Evolutionary conservation across 2,888 invertebrate genomes (phyloP).

Genomic region (Pandemis cinnamomeana): DNA sequence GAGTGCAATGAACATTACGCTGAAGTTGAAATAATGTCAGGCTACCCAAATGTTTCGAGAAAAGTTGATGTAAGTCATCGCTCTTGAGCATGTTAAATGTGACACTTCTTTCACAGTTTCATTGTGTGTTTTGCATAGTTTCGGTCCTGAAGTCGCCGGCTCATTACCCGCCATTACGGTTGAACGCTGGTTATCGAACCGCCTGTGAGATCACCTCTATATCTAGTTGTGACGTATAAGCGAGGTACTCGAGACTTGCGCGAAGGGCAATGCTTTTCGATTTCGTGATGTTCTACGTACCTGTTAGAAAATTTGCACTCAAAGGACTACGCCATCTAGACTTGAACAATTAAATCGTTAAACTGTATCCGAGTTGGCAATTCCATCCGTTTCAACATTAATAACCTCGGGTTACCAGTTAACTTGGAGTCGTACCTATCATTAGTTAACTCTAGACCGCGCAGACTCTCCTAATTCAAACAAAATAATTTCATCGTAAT

Average conservation of each 20-base stretch:
- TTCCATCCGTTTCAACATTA: too few species aligned
- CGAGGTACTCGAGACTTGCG: constrained; percentile 46
- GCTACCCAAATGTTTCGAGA: not conserved
- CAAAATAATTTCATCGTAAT: too few species aligned
- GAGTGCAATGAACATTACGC: constrained; percentile 12
- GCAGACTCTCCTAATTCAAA: not conserved
- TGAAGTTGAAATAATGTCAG: not conserved
- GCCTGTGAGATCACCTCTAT: constrained; percentile 80
- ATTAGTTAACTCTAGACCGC: too few species aligned
- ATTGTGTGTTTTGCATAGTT: constrained; percentile 1
- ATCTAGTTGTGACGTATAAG: constrained; percentile 73
- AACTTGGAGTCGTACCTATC: too few species aligned
- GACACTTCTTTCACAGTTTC: not conserved
- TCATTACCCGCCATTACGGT: constrained; percentile 43
- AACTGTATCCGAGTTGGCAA: too few species aligned
- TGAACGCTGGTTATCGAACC: constrained; percentile 58
- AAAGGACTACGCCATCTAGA: too few species aligned
- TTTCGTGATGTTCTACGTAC: constrained; percentile 47
- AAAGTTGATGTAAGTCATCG: not conserved
- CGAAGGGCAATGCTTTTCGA: constrained; percentile 53
- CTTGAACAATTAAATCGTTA: too few species aligned
- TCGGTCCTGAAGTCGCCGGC: constrained; percentile 9
- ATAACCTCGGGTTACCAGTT: too few species aligned
- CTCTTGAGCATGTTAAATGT: not conserved
- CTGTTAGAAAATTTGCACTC: not conserved